Evolutionary conservation across 2,113 vertebrate species (phyloP).

Genomic region (Holacanthus passer): DNA sequence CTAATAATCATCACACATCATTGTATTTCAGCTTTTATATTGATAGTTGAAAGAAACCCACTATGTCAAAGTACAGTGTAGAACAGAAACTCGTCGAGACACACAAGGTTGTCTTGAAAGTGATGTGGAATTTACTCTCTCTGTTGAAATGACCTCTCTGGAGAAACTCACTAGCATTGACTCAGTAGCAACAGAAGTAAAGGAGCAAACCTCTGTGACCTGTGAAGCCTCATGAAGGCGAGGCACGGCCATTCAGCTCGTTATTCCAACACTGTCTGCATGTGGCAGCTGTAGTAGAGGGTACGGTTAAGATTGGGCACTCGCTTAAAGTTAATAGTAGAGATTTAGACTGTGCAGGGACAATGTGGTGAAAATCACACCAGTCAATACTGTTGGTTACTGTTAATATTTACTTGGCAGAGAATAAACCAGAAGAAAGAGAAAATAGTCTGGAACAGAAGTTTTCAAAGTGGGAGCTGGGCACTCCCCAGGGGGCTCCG

Average conservation of each 20-base stretch:
- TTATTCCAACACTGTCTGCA: not conserved
- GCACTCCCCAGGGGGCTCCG: no score
- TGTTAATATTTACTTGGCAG: not conserved
- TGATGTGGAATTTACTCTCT: not conserved
- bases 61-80: not conserved
- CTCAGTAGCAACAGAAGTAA: not conserved
- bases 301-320: not conserved
- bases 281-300: not conserved
- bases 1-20: not conserved
- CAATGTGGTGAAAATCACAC: not conserved
- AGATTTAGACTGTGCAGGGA: not conserved
- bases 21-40: not conserved
- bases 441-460: not conserved
- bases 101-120: not conserved
- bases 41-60: not conserved
- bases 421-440: not conserved
- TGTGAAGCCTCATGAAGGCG: not conserved
- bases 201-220: not conserved
- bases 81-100: not conserved
- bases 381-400: slow-evolving; percentile 10
- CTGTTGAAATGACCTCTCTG: not conserved
- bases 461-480: no score
- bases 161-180: not conserved
- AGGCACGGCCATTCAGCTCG: not conserved
- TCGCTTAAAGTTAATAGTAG: not conserved